Evolutionary conservation across 2,113 vertebrate genomes (phyloP).

Genomic region (Indicator indicator): DNA sequence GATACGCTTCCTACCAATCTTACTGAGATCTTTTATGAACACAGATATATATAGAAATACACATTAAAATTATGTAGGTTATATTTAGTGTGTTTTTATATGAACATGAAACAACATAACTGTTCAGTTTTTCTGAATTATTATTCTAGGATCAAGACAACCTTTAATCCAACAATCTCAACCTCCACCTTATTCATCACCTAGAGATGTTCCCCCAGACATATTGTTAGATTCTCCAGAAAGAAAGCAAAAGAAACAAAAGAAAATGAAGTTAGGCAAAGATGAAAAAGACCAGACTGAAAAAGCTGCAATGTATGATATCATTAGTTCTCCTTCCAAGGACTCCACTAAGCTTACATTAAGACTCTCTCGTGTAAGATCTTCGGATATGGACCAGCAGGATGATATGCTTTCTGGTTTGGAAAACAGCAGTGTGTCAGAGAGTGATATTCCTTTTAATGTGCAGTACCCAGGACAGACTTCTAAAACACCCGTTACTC

Average conservation of each 20-base stretch:
- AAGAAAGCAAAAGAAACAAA: constrained; percentile 92
- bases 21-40: constrained; percentile 22
- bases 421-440: constrained; percentile 91
- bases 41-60: constrained; percentile 38
- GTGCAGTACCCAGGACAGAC: constrained; percentile 86
- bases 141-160: constrained; percentile 89
- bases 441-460: constrained; percentile 90
- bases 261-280: constrained; percentile 90
- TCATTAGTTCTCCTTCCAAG: constrained; percentile 95
- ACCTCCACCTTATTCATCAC: constrained; percentile 90
- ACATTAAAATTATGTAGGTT: constrained; percentile 54
- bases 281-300: constrained; percentile 92
- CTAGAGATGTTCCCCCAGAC: constrained; percentile 91
- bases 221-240: constrained; percentile 91
- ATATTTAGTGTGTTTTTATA: constrained; percentile 67
- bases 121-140: constrained; percentile 75
- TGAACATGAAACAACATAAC: constrained; percentile 70
- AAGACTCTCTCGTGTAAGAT: constrained; percentile 91
- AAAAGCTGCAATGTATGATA: constrained; percentile 96
- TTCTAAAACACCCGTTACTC: constrained; percentile 86
- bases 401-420: constrained; percentile 89
- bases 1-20: constrained; percentile 10
- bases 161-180: constrained; percentile 93
- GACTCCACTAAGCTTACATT: constrained; percentile 95
- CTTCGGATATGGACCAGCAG: constrained; percentile 91